phyloP scores from a whole-genome alignment of 23 tunicate species.

The Trididemnum miniatum region DNA sequence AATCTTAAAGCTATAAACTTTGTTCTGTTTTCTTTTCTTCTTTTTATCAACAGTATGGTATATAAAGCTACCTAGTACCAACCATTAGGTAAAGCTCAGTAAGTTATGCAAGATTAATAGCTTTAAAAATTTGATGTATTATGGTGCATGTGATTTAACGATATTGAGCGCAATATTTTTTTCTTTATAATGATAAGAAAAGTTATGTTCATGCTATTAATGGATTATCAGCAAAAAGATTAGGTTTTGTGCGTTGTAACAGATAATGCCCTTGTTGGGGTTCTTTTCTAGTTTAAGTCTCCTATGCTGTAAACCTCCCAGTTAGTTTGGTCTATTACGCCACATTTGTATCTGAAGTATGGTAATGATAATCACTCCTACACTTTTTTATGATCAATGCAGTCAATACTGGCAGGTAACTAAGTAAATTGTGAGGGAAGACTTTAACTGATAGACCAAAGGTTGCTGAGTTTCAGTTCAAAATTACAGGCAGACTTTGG shows the following conservation, averaged over 20 bases:
- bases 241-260: neutral
- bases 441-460: neutral
- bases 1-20: neutral
- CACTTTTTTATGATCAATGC: neutral
- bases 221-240: neutral
- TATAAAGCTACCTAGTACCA: neutral
- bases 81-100: neutral
- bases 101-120: neutral
- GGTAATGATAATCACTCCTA: neutral
- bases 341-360: neutral
- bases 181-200: too few species aligned
- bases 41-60: neutral
- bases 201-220: neutral
- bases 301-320: neutral
- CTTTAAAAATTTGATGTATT: neutral
- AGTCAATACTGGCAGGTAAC: neutral
- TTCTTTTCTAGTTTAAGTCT: neutral
- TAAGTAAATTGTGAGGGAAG: neutral
- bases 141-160: neutral
- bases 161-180: neutral
- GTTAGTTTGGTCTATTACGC: neutral
- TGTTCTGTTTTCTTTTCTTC: neutral
- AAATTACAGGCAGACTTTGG: neutral
- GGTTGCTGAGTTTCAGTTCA: neutral
- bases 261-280: neutral